phyloP scores from a whole-genome alignment of 2,797 vertebrate species.

The Trachurus trachurus region DNA sequence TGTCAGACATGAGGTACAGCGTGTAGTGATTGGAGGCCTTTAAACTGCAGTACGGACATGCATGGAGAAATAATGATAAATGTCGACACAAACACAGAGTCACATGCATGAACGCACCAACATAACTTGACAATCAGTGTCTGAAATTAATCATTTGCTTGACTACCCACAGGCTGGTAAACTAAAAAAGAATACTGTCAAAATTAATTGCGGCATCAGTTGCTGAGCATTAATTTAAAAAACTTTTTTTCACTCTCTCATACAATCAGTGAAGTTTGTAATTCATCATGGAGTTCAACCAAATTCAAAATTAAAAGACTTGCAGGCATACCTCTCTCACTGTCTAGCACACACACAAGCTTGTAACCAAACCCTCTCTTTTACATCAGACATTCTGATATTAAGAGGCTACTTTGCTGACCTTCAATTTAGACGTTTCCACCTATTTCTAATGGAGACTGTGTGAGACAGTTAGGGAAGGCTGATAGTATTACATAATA shows the following conservation, averaged over 20 bases:
- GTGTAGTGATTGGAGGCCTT: slow-evolving; percentile 25
- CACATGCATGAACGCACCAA: slow-evolving; percentile 46
- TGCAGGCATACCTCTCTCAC: not conserved
- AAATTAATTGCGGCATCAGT: slow-evolving; percentile 64
- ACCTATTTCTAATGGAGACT: not conserved
- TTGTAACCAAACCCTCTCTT: not conserved
- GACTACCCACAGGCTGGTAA: slow-evolving; percentile 50
- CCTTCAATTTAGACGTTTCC: not conserved
- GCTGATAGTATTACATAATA: not conserved
- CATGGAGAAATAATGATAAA: slow-evolving; percentile 45
- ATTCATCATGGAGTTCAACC: slow-evolving; percentile 51
- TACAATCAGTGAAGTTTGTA: slow-evolving; percentile 59
- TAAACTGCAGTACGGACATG: slow-evolving; percentile 31
- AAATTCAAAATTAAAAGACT: slow-evolving; percentile 42
- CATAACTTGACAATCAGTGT: slow-evolving; percentile 65
- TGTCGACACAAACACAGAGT: slow-evolving; percentile 33
- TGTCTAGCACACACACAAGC: not conserved
- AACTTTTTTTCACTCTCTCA: slow-evolving; percentile 17
- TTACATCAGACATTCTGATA: not conserved
- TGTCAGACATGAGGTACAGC: slow-evolving; percentile 25
- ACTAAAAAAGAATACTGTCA: slow-evolving; percentile 59
- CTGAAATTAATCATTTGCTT: slow-evolving; percentile 71
- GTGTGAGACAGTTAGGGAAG: not conserved
- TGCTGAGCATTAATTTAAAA: slow-evolving; percentile 61
- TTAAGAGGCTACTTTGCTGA: not conserved